These are phyloP conservation scores for Andrena minutula DNA, from an alignment of 2,888 invertebrate genomes.

Conservation along the genomic window DNA sequence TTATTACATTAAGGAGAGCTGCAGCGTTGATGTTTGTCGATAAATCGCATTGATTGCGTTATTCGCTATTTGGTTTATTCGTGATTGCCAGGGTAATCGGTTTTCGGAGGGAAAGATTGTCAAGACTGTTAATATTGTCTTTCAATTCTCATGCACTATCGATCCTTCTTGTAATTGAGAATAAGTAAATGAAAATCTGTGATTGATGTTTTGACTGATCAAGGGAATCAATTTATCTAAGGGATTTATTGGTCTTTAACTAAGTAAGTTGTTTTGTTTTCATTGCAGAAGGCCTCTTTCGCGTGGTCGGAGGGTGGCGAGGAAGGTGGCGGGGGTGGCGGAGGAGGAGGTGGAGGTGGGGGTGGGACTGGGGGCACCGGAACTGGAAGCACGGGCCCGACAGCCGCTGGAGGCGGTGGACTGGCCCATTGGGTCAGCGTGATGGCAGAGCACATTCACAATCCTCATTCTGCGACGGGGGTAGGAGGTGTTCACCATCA, in stretches of 20 bases:
- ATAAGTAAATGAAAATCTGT: too few relatives aligned
- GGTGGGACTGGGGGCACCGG: slow-evolving; percentile 85
- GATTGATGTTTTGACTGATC: too few relatives aligned
- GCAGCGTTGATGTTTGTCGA: neutral
- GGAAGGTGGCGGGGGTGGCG: slow-evolving; percentile 83
- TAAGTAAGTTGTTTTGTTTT: slow-evolving; percentile 40
- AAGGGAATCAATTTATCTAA: too few relatives aligned
- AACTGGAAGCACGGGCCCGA: slow-evolving; percentile 85
- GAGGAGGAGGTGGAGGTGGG: slow-evolving; percentile 85
- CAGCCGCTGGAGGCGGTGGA: slow-evolving; percentile 85
- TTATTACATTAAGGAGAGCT: neutral
- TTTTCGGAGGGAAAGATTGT: neutral
- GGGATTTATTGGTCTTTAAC: slow-evolving; percentile 1
- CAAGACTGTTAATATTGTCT: too few relatives aligned
- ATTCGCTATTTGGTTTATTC: neutral
- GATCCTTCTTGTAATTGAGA: too few relatives aligned
- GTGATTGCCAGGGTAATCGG: neutral
- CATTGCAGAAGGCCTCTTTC: slow-evolving; percentile 86
- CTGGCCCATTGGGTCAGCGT: slow-evolving; percentile 99
- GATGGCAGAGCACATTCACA: slow-evolving; percentile 98
- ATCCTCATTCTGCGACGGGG: slow-evolving; percentile 88
- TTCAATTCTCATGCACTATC: too few relatives aligned
- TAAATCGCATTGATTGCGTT: slow-evolving; percentile 13
- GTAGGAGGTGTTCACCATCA: slow-evolving; percentile 87
- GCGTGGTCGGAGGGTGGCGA: slow-evolving; percentile 86